These are phyloP conservation scores for Epizoanthus rinbou DNA, from an alignment of 92 coral and sea anemone genomes.

Conservation along the genomic window DNA sequence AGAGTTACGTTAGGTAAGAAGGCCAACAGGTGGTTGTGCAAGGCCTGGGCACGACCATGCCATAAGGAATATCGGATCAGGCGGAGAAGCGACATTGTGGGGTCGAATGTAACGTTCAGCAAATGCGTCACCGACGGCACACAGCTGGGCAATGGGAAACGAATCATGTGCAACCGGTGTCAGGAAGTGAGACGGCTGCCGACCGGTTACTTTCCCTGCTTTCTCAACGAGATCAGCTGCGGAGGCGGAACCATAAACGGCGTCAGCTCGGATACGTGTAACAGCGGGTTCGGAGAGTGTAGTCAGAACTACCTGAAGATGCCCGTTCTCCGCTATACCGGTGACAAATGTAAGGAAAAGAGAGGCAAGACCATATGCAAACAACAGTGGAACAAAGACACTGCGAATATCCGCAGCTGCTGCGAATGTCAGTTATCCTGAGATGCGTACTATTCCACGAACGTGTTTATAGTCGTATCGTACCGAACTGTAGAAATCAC, in stretches of 20 bases:
- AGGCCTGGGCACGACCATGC: not conserved
- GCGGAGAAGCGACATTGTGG: constrained; percentile 10
- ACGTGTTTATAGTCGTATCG: too few species aligned
- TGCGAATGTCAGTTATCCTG: constrained; percentile 8
- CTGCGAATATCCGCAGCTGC: not conserved
- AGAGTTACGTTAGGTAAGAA: too few species aligned
- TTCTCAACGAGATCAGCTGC: constrained; percentile 7
- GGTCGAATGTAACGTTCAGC: not conserved
- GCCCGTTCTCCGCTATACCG: not conserved
- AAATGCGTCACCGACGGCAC: not conserved
- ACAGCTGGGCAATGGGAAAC: not conserved
- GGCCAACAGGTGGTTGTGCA: not conserved
- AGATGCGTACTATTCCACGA: too few species aligned
- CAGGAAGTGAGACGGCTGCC: constrained; percentile 7
- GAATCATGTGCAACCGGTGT: constrained; percentile 15
- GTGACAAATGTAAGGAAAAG: not conserved
- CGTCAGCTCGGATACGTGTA: not conserved
- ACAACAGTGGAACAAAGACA: not conserved
- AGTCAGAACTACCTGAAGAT: constrained; percentile 1
- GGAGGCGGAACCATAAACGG: not conserved
- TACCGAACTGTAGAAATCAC: too few species aligned
- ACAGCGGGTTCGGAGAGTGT: not conserved
- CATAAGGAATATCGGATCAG: not conserved
- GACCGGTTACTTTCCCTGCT: not conserved
- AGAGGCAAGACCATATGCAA: not conserved